Conservation (phyloP, 2,797 vertebrate species). For the Petrocephalus schoutedeni region DNA sequence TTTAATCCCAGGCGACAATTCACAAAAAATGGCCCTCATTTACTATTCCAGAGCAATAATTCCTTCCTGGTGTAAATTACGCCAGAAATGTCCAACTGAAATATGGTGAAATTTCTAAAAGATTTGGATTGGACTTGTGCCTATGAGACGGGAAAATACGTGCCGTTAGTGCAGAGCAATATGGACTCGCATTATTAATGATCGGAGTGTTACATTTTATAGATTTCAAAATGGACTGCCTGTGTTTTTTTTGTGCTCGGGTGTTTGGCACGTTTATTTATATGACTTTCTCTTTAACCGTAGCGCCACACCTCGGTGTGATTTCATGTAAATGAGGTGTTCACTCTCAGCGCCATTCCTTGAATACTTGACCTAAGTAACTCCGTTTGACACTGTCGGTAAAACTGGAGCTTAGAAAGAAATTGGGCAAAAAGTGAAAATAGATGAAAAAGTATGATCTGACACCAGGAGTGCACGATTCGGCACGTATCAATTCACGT, state of each 20-base stretch:
- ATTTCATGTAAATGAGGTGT: neutral
- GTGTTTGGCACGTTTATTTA: neutral
- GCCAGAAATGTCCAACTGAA: neutral
- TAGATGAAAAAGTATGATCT: neutral
- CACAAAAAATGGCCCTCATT: neutral
- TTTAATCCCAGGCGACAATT: neutral
- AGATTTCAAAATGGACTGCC: neutral
- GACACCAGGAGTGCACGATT: neutral
- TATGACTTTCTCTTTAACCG: neutral
- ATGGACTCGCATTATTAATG: neutral
- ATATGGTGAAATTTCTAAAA: neutral
- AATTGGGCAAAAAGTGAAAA: neutral
- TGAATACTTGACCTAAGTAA: neutral
- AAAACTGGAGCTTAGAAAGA: neutral
- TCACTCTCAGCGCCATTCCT: neutral
- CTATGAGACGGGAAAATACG: neutral
- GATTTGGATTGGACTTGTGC: neutral
- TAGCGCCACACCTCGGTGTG: neutral
- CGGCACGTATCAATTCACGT: neutral
- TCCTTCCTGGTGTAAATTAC: neutral
- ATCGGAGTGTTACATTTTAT: neutral
- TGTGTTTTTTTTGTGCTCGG: neutral
- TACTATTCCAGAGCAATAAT: neutral
- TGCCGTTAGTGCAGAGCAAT: neutral
- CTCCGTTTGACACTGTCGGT: neutral